Conservation (phyloP, 2,888 invertebrate species). For the Leistus spinibarbis region DNA sequence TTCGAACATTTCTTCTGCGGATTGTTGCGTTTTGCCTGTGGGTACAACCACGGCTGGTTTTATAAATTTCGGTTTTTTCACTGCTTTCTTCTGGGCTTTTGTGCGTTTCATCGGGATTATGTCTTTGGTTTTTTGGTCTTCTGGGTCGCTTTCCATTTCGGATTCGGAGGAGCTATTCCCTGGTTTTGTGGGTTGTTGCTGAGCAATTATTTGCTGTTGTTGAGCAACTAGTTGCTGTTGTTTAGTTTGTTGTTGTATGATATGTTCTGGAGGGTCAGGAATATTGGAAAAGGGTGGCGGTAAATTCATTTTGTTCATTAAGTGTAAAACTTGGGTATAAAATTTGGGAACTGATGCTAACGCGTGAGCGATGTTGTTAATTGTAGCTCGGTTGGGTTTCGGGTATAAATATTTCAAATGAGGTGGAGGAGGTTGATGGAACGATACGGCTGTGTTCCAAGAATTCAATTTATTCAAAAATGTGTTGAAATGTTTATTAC, state of each 20-base stretch:
- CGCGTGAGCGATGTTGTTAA: slow-evolving; percentile 78
- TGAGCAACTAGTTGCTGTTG: slow-evolving; percentile 53
- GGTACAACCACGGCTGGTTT: slow-evolving; percentile 51
- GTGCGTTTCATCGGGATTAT: slow-evolving; percentile 57
- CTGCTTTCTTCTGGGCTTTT: slow-evolving; percentile 54
- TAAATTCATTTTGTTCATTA: slow-evolving; percentile 95
- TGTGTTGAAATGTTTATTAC: slow-evolving; percentile 61
- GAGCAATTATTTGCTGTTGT: slow-evolving; percentile 51
- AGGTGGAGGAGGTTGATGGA: slow-evolving; percentile 77
- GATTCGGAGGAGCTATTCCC: slow-evolving; percentile 60
- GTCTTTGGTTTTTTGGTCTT: slow-evolving; percentile 53
- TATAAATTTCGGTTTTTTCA: slow-evolving; percentile 64
- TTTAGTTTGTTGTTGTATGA: slow-evolving; percentile 52
- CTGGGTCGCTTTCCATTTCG: slow-evolving; percentile 69
- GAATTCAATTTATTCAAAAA: slow-evolving; percentile 66
- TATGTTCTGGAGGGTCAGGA: slow-evolving; percentile 58
- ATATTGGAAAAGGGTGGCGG: slow-evolving; percentile 76
- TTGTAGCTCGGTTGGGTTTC: slow-evolving; percentile 71
- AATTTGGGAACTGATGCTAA: slow-evolving; percentile 79
- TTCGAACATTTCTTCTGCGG: slow-evolving; percentile 64
- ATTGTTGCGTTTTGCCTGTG: slow-evolving; percentile 52
- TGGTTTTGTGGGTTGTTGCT: slow-evolving; percentile 37
- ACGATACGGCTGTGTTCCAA: slow-evolving; percentile 65
- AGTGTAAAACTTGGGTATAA: slow-evolving; percentile 83
- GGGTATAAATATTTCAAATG: slow-evolving; percentile 83